Conservation (phyloP, 2,113 vertebrate genomes). For the Rhizomys pruinosus region DNA sequence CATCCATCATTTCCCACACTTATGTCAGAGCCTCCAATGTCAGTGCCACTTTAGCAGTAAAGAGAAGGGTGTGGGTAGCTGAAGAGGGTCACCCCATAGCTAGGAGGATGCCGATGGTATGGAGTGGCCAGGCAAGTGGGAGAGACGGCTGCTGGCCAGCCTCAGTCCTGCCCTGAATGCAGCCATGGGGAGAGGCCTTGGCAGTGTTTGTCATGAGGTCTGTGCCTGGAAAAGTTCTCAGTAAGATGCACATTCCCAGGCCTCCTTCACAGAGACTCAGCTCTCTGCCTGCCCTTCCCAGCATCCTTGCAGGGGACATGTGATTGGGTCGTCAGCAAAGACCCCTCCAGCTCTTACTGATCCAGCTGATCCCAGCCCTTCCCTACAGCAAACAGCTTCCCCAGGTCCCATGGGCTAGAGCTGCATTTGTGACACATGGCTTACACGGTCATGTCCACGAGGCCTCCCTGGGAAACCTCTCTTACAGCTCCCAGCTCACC, state of each 20-base stretch:
- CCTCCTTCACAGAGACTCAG: background rate
- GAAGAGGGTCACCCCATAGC: background rate
- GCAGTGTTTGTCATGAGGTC: background rate
- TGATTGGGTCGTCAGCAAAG: background rate
- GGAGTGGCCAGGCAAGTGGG: too few species aligned
- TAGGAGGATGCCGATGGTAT: background rate
- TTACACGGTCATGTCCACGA: constrained; percentile 34
- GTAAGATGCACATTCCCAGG: background rate
- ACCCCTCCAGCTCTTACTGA: background rate
- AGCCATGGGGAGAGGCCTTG: too few species aligned
- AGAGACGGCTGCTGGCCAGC: background rate
- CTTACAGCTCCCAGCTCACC: background rate
- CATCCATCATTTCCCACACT: too few species aligned
- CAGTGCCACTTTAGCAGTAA: background rate
- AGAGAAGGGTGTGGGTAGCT: background rate
- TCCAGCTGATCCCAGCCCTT: background rate
- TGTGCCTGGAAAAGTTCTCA: background rate
- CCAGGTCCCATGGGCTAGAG: background rate
- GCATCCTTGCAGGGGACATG: background rate
- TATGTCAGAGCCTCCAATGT: background rate
- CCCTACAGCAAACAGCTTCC: background rate
- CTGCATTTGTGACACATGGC: background rate
- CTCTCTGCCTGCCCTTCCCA: background rate
- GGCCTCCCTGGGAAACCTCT: background rate
- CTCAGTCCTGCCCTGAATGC: background rate